phyloP scores from a whole-genome alignment of 2,888 invertebrate species.

The Macrosoma leucophasiata region DNA sequence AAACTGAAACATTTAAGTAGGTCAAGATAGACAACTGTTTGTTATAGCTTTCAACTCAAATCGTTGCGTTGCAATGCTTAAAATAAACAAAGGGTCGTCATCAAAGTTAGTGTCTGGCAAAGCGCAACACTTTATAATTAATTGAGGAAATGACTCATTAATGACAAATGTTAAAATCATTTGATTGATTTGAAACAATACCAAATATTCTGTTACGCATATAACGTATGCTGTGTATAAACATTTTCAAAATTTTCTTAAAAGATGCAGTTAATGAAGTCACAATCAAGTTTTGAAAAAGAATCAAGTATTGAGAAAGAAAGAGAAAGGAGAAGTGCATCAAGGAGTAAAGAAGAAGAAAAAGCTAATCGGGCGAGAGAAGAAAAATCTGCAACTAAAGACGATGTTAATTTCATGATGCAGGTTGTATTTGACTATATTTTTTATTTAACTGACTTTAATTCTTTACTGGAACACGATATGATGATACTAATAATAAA shows the following conservation, averaged over 20 bases:
- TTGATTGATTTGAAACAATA: too few relatives aligned
- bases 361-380: slow-evolving; percentile 31
- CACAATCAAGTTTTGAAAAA: slow-evolving; percentile 72
- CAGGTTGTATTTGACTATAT: slow-evolving; percentile 44
- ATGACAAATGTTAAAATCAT: too few relatives aligned
- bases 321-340: slow-evolving; percentile 60
- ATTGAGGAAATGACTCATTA: slow-evolving; percentile 57
- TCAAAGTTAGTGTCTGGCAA: slow-evolving; percentile 52
- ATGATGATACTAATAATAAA: slow-evolving; percentile 2
- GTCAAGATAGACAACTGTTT: slow-evolving; percentile 49
- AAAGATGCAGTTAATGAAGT: slow-evolving; percentile 73
- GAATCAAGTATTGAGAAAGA: slow-evolving; percentile 69
- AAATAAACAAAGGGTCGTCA: slow-evolving; percentile 68
- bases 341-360: slow-evolving; percentile 66
- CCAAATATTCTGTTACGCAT: too few relatives aligned
- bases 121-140: slow-evolving; percentile 49
- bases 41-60: slow-evolving; percentile 37
- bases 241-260: slow-evolving; percentile 8
- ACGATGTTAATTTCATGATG: slow-evolving; percentile 68
- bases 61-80: slow-evolving; percentile 43
- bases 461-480: too few relatives aligned
- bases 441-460: neutral
- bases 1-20: slow-evolving; percentile 40
- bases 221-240: too few relatives aligned
- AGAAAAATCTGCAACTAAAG: slow-evolving; percentile 42